Base-by-base conservation (phyloP, 2,797 vertebrate genomes). In the Stomatorhinus walkeri region DNA sequence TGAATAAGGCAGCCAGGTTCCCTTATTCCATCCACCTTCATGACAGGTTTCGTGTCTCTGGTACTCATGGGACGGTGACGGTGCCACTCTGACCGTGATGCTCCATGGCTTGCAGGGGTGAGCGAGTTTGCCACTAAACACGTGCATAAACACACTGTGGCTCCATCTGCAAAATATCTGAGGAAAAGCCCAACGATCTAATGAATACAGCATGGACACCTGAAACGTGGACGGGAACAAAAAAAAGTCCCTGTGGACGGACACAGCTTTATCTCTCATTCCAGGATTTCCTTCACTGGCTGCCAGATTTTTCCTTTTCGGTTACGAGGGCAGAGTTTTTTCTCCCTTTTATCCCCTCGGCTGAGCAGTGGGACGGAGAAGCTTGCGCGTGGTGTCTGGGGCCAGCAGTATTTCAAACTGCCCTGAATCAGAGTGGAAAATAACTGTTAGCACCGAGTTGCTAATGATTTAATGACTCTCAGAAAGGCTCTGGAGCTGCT, bases 211-310 rank as follows among this genome's bases (percentile, higher is more conserved):
- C 36, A 19, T 19, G 68, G 68, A 76, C 4, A 14, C 1, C 28
- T 0, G 68, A 76, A 36, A 40, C 72, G 7, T 28, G 14, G 32
- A n/a, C 8, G 72, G 14, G 36, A 2, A 36, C 40, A 76, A 32
- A 72, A 4, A 4, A 32, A 6, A 3, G 36, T 79, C 43, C 64
- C 64, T 36, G 43, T 4, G 83, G 46, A 54, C 52, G 40, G 28
- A 36, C 46, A 19, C 16, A 36, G 49, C 85, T 56, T 87, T 87
- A 87, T 87, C 85, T 87, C 85, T 5, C 51, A 54, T 54, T 12
- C 14, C 85, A 87, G 85, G 85, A 87, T 52, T 87, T 87, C 52
- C 85, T 87, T 19, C 9, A 19, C 51, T 56, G 85, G 85, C 22
- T 36, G 59, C 51, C 85, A 87, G 24, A 51, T 87, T 85, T 87